phyloP scores from a whole-genome alignment of 2,797 vertebrate species.

The Acrocephalus scirpaceus region DNA sequence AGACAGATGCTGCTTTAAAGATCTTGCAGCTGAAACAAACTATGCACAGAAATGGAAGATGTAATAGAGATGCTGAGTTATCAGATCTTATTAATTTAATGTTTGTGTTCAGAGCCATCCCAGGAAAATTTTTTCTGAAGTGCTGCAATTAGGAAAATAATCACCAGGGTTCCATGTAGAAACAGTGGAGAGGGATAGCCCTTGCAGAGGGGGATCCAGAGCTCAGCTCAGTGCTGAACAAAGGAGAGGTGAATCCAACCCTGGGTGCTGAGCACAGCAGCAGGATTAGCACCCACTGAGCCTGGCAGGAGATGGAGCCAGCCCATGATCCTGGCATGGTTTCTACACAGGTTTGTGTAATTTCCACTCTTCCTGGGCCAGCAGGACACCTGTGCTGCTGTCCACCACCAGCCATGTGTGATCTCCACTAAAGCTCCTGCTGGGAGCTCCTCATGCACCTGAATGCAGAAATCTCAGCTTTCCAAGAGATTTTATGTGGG shows the following conservation, averaged over 20 bases:
- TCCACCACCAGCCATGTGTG: rapidly evolving
- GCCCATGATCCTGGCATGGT: rapidly evolving
- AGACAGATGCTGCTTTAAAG: conserved; percentile 30
- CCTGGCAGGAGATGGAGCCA: neutral
- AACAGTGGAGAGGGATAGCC: neutral
- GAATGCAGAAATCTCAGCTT: neutral
- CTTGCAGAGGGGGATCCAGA: neutral
- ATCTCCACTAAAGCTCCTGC: neutral
- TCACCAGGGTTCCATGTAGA: neutral
- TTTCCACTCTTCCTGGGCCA: neutral
- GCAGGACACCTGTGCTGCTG: neutral
- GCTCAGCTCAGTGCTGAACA: rapidly evolving
- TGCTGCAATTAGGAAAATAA: neutral
- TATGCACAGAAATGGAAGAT: neutral
- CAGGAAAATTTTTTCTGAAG: neutral
- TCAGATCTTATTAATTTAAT: conserved; percentile 4
- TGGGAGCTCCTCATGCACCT: neutral
- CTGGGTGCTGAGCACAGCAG: neutral
- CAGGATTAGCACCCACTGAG: neutral
- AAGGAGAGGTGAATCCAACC: neutral
- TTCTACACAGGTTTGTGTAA: rapidly evolving
- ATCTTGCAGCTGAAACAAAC: neutral
- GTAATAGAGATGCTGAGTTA: neutral
- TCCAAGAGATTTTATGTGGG: neutral
- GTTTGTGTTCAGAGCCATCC: neutral